phyloP scores from a whole-genome alignment of 2,888 invertebrate species.

The Alloscopus bannaensis region DNA sequence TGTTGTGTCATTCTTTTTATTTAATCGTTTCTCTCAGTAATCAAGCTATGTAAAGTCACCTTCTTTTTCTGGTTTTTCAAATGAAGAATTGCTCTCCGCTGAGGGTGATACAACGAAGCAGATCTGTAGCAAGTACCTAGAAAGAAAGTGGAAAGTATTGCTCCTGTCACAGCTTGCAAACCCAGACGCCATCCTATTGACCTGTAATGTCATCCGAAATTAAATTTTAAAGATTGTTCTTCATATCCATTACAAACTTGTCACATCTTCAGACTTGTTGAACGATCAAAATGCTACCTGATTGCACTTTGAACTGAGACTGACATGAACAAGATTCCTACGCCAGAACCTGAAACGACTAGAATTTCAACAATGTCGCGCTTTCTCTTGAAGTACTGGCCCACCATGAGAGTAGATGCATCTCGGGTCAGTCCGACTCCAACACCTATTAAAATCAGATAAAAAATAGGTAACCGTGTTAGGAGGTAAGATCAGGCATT shows the following conservation, averaged over 20 bases:
- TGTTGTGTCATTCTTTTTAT: too few relatives aligned
- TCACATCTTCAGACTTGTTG: too few relatives aligned
- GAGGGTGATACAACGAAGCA: conserved; percentile 91
- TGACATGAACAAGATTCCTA: conserved; percentile 77
- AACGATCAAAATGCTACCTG: too few relatives aligned
- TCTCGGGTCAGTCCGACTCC: conserved; percentile 91
- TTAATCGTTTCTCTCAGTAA: conserved; percentile 48
- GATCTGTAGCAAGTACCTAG: conserved; percentile 92
- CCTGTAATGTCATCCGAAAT: too few relatives aligned
- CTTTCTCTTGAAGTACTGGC: conserved; percentile 90
- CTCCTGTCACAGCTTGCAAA: conserved; percentile 89
- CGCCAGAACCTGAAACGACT: conserved; percentile 89
- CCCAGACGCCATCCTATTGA: conserved; percentile 89
- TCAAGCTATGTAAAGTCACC: conserved; percentile 77
- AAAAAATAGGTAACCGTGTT: too few relatives aligned
- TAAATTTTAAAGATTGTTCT: too few relatives aligned
- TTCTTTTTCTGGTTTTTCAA: conserved; percentile 91
- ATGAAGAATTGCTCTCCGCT: conserved; percentile 89
- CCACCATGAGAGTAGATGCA: conserved; percentile 92
- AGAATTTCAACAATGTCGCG: conserved; percentile 92
- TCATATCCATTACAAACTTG: too few relatives aligned
- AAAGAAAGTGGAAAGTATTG: conserved; percentile 88
- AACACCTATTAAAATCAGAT: too few relatives aligned
- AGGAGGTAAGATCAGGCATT: too few relatives aligned
- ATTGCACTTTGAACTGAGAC: conserved; percentile 61